These are phyloP conservation scores for Pelecanoides urinatrix DNA, from an alignment of 2,113 vertebrate species.

Conservation along the genomic window DNA sequence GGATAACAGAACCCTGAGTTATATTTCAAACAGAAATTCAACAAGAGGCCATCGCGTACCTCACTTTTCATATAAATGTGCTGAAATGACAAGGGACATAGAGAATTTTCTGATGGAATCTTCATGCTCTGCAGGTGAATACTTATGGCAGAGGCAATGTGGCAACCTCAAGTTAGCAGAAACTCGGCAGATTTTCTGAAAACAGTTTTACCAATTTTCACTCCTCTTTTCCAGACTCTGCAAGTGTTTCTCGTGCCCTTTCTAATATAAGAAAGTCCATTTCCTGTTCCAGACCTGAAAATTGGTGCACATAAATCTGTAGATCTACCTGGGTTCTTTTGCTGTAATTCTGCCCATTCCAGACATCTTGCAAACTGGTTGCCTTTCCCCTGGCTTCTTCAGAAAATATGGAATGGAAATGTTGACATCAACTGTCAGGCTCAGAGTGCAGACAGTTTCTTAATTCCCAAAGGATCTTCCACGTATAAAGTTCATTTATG, in stretches of 20 bases:
- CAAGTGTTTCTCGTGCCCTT: not conserved
- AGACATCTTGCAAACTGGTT: not conserved
- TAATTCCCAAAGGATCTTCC: not conserved
- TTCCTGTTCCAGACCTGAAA: not conserved
- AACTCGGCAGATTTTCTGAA: not conserved
- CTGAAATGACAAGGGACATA: not conserved
- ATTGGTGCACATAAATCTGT: not conserved
- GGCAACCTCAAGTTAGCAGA: not conserved
- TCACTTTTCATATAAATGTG: not conserved
- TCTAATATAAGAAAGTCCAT: not conserved
- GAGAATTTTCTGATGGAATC: not conserved
- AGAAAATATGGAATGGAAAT: not conserved
- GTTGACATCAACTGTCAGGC: not conserved
- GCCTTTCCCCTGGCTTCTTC: not conserved
- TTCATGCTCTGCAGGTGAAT: not conserved
- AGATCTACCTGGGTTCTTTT: not conserved
- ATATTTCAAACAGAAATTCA: not conserved
- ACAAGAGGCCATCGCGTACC: accelerated
- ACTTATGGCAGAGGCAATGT: not conserved
- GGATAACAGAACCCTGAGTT: not conserved
- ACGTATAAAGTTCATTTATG: not conserved
- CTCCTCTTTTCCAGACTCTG: not conserved
- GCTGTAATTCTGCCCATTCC: not conserved
- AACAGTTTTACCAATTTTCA: not conserved
- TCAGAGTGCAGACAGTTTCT: not conserved